Conservation (phyloP, 2,797 vertebrate species). For the Potorous gilbertii region DNA sequence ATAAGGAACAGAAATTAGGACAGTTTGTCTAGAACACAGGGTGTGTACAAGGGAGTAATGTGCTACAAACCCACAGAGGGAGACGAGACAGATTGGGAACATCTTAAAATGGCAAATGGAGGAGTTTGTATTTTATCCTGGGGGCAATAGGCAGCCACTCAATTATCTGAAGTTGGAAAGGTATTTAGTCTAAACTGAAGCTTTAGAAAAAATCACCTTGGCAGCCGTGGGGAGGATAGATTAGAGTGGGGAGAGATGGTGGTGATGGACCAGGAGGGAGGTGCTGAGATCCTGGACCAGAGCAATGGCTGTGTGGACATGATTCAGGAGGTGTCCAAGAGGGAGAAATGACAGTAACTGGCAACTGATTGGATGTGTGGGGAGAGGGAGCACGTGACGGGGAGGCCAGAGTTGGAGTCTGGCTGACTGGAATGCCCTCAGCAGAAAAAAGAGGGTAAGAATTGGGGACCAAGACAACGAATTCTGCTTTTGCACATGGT, state of each 20-base stretch:
- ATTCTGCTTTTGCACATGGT: not conserved
- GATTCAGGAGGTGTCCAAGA: not conserved
- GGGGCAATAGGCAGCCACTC: not conserved
- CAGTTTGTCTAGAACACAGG: not conserved
- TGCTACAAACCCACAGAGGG: not conserved
- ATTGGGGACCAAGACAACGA: not conserved
- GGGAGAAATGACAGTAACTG: not conserved
- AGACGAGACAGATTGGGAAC: not conserved
- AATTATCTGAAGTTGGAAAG: not conserved
- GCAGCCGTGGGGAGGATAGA: not conserved
- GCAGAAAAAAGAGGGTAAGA: not conserved
- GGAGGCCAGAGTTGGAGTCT: not conserved
- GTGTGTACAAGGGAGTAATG: not conserved
- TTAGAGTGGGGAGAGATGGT: not conserved
- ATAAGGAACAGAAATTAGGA: not conserved
- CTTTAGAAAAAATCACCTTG: not conserved
- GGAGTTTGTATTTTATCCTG: not conserved
- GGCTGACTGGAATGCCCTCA: not conserved
- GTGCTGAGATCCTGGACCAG: not conserved
- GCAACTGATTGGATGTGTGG: not conserved
- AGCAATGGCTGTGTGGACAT: not conserved
- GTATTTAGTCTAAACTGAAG: not conserved
- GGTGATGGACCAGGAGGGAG: not conserved
- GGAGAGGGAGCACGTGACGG: not conserved
- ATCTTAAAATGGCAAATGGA: not conserved